phyloP scores from a whole-genome alignment of 2,888 invertebrate species.

The Cryptocephalus primarius region DNA sequence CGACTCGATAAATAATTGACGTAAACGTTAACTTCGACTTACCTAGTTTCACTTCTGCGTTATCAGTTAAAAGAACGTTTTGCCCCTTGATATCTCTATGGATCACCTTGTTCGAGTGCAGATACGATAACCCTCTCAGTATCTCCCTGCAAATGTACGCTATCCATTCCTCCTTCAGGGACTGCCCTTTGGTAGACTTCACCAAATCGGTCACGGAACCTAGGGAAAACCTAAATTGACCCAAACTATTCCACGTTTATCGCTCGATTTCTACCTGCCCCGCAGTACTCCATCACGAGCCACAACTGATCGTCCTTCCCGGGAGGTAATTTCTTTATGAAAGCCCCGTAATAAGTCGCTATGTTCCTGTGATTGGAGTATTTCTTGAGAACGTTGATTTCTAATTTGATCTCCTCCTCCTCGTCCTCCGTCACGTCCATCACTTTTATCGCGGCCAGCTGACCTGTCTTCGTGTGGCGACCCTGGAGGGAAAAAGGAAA shows the following conservation, averaged over 20 bases:
- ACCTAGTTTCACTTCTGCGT: constrained; percentile 98
- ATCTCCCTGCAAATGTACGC: constrained; percentile 98
- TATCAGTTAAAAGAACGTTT: constrained; percentile 97
- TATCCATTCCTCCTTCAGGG: constrained; percentile 99
- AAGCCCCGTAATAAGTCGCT: constrained; percentile 99
- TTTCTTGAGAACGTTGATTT: constrained; percentile 99
- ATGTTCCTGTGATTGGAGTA: constrained; percentile 99
- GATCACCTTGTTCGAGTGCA: constrained; percentile 98
- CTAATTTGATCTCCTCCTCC: constrained; percentile 99
- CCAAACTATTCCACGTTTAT: too few relatives aligned
- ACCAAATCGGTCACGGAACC: constrained; percentile 98
- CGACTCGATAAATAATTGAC: too few relatives aligned
- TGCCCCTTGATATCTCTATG: constrained; percentile 99
- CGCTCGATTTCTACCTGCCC: constrained; percentile 65
- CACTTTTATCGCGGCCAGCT: constrained; percentile 99
- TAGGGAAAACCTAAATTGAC: constrained; percentile 24
- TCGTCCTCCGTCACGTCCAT: constrained; percentile 99
- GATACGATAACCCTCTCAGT: constrained; percentile 87
- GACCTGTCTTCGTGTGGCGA: constrained; percentile 98
- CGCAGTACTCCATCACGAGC: constrained; percentile 99
- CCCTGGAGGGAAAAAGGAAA: too few relatives aligned
- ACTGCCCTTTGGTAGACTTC: constrained; percentile 97
- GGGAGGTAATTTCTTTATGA: constrained; percentile 97
- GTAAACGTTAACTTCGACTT: constrained; percentile 20
- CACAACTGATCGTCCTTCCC: constrained; percentile 99